A percentile compares a stretch with the other conserved stretches of the same genome.
Evolutionary conservation across 2,888 invertebrate genomes (phyloP).

Genomic region (Stenichneumon culpator): DNA sequence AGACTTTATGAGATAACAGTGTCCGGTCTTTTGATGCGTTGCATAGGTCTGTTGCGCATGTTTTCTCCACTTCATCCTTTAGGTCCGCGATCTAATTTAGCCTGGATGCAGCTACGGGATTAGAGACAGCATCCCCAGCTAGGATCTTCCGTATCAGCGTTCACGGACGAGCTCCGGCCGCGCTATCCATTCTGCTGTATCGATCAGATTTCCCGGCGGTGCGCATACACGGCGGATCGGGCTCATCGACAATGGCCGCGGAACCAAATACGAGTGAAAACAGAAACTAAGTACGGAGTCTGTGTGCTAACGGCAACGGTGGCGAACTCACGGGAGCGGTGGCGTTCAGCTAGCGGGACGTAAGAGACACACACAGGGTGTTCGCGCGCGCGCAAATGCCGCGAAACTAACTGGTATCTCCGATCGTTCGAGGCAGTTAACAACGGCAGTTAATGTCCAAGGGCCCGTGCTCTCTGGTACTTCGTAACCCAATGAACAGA

Average conservation of each 20-base stretch:
- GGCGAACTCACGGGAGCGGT: conserved; percentile 16
- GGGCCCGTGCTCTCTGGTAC: conserved; percentile 80
- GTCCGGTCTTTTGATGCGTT: too few species aligned
- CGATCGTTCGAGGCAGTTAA: conserved; percentile 83
- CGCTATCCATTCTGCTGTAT: conserved; percentile 20
- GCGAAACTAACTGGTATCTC: conserved; percentile 81
- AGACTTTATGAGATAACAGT: too few species aligned
- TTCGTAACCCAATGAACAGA: conserved; percentile 83
- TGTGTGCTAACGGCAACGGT: neutral
- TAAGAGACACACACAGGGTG: conserved; percentile 61
- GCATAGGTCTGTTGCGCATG: neutral
- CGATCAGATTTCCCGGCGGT: conserved; percentile 25
- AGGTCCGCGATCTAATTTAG: neutral
- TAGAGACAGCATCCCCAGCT: neutral
- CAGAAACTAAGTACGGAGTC: conserved; percentile 16
- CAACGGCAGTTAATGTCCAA: conserved; percentile 84
- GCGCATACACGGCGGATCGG: neutral
- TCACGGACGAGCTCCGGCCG: conserved; percentile 1
- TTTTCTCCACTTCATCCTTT: neutral
- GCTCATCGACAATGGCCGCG: conserved; percentile 4
- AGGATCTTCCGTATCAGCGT: conserved; percentile 3
- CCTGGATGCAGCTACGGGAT: conserved; percentile 9
- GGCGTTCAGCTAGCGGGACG: conserved; percentile 40
- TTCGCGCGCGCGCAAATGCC: conserved; percentile 76
- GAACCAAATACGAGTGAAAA: conserved; percentile 20